phyloP scores from a whole-genome alignment of 2,113 vertebrate genomes.

The Petrocephalus microphthalmus region DNA sequence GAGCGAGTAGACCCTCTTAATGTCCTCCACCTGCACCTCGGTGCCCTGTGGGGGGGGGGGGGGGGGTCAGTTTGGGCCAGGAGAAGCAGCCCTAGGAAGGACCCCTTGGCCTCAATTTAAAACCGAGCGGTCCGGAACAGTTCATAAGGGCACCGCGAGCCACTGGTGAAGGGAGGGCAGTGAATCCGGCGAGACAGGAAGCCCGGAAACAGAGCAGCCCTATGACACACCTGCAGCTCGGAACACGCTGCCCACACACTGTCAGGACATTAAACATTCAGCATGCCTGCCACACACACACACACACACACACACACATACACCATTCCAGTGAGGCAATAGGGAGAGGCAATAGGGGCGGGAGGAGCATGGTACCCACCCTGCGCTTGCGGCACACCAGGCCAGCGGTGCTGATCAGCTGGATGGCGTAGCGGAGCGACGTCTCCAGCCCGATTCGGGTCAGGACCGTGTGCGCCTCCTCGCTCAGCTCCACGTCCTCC shows the following conservation, averaged over 20 bases:
- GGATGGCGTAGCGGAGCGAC: slow-evolving; percentile 82
- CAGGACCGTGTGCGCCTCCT: slow-evolving; percentile 80
- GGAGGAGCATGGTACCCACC: slow-evolving; percentile 41
- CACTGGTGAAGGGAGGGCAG: neutral
- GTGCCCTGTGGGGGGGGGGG: slow-evolving; percentile 62
- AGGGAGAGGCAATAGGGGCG: too few relatives aligned
- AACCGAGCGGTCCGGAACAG: neutral
- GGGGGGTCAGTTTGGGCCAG: neutral
- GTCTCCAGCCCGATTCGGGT: slow-evolving; percentile 85
- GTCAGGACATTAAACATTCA: neutral
- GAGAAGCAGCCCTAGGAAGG: neutral
- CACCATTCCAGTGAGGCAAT: too few relatives aligned
- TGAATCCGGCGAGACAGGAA: neutral
- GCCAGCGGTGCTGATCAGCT: slow-evolving; percentile 83
- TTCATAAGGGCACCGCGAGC: neutral
- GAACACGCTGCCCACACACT: neutral
- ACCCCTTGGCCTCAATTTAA: neutral
- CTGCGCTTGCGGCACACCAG: slow-evolving; percentile 85
- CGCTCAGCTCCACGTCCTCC: slow-evolving; percentile 84
- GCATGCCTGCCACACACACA: neutral
- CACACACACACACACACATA: too few relatives aligned
- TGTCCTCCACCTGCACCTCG: slow-evolving; percentile 87
- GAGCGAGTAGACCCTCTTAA: slow-evolving; percentile 83
- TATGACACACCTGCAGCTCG: neutral
- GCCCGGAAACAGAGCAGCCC: too few relatives aligned